Conservation (phyloP, 2,797 vertebrate species). For the Sus cebifrons region DNA sequence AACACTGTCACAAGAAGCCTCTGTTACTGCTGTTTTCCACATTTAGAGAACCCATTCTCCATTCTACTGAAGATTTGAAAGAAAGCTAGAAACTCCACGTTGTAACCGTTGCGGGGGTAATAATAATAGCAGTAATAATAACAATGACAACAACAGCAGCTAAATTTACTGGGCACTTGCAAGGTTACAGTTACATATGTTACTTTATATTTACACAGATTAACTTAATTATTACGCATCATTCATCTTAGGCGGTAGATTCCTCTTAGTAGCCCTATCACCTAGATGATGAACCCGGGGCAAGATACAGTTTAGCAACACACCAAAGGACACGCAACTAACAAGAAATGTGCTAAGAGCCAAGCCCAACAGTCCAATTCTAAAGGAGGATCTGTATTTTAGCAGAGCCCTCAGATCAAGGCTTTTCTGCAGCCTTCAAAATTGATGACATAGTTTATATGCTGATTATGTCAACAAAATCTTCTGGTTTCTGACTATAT, state of each 20-base stretch:
- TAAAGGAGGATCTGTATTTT: not conserved
- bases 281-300: not conserved
- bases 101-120: not conserved
- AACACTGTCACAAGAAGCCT: not conserved
- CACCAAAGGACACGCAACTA: not conserved
- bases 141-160: not conserved
- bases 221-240: not conserved
- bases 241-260: not conserved
- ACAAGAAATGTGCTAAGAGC: not conserved
- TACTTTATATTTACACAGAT: not conserved
- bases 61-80: not conserved
- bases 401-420: constrained; percentile 1
- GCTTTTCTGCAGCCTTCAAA: not conserved
- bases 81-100: not conserved
- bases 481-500: not conserved
- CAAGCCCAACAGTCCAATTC: not conserved
- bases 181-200: not conserved
- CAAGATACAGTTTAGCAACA: constrained; percentile 24
- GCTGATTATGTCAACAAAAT: not conserved
- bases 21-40: not conserved
- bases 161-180: not conserved
- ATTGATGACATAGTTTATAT: not conserved
- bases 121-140: not conserved
- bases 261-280: not conserved
- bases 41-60: not conserved